Evolutionary conservation across 2,113 vertebrate species (phyloP).

Genomic region (Sakesphorus luctuosus): DNA sequence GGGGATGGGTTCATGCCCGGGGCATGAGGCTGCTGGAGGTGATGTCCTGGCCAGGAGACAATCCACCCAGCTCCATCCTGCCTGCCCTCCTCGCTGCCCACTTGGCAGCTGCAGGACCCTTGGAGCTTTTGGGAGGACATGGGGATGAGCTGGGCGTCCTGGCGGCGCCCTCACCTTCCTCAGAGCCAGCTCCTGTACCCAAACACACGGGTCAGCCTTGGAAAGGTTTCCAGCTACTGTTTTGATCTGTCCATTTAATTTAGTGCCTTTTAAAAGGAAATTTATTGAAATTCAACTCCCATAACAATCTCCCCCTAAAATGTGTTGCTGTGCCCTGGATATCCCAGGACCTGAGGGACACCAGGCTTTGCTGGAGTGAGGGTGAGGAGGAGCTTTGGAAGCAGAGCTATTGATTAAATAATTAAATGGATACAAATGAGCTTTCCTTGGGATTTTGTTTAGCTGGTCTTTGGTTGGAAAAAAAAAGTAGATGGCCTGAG

Average conservation of each 20-base stretch:
- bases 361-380: neutral
- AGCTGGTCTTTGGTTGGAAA: neutral
- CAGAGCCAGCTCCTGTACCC: neutral
- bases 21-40: slow-evolving; percentile 41
- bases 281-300: neutral
- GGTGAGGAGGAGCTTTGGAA: neutral
- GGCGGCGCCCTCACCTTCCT: accelerated
- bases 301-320: neutral
- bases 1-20: slow-evolving; percentile 8
- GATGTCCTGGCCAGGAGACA: neutral
- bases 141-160: neutral
- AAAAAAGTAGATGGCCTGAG: neutral
- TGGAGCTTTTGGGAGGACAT: neutral
- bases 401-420: neutral
- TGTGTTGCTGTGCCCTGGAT: neutral
- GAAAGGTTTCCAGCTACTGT: neutral
- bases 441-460: neutral
- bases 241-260: neutral
- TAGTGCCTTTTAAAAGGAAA: neutral
- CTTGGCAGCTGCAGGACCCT: neutral
- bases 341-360: neutral
- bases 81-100: neutral
- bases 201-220: accelerated
- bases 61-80: neutral
- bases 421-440: slow-evolving; percentile 34